Evolutionary conservation across 2,113 vertebrate genomes (phyloP), one percentile per base, ranked within the genome.

Genomic region (Pseudorhombus dupliciocellatus): DNA sequence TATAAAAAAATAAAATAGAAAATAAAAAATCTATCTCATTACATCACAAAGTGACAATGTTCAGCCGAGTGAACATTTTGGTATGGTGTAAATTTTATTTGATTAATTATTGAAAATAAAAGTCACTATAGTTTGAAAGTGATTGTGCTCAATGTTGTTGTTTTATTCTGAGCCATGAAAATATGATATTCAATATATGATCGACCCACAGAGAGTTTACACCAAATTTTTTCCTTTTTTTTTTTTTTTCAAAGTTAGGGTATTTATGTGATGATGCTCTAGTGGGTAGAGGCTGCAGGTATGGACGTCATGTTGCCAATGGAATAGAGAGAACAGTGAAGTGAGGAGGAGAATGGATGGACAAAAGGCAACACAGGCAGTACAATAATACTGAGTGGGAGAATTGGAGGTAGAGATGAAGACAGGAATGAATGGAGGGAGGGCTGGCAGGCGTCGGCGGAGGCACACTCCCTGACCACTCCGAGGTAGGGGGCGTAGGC

Each of bases 391-490:
- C 34, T 62, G 87, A 87, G 83, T 79, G 85, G 83, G 84, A 83
- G 70, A 87, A 73, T 1, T 68, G 66, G 21, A 72, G 73, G 51
- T 80, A 75, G 71, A 68, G 73, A 72, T 50, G 71, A 61, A 83
- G 86, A 88, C 83, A 81, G 82, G 74, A 84, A 84, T 85, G 77
- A 85, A 88, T 92, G 90, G 83, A 86, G 75, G 80, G 75, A 80
- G 82, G 85, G 84, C 73, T 81, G 85, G 75, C 78, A 79, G 79
- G 76, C 82, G 30, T 80, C 78, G 51, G 85, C 75, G 71, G 75
- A 90, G 83, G 70, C 84, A 84, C 70, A 67, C 74, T 87, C 89
- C 84, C 87, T 91, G 89, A 91, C 88, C 87, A 89, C 68, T 83
- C 79, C 72, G 75, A 85, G 82, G 83, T 79, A 79, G 80, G 83